Evolutionary conservation across 92 coral and sea anemone species (phyloP).

Genomic region (Isaurus tuberculatus): DNA sequence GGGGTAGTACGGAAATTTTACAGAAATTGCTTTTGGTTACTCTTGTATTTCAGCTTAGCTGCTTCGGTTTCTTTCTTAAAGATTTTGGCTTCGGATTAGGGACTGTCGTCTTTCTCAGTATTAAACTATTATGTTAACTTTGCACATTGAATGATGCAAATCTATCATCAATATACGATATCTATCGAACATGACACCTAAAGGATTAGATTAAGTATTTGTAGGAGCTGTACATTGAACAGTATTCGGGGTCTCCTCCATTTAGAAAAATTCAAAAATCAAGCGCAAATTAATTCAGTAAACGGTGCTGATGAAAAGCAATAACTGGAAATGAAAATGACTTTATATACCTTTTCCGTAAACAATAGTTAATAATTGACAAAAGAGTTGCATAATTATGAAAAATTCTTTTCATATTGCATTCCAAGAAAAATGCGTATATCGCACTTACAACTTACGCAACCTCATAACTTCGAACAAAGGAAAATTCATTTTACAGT

Average conservation of each 20-base stretch:
- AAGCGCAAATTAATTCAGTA: not conserved
- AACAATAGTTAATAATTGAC: conserved; percentile 26
- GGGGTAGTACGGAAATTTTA: too few relatives aligned
- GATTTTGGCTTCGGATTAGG: not conserved
- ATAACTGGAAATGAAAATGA: conserved; percentile 16
- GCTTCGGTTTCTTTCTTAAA: conserved; percentile 24
- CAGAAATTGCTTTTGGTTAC: conserved; percentile 52
- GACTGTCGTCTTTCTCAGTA: not conserved
- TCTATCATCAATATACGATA: conserved; percentile 10
- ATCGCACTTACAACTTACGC: not conserved
- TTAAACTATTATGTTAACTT: conserved; percentile 1
- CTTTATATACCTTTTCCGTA: not conserved
- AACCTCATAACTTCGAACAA: conserved; percentile 17
- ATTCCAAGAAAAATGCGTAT: conserved; percentile 1
- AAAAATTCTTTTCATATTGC: not conserved
- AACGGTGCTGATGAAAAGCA: conserved; percentile 12
- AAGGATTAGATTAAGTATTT: conserved; percentile 12
- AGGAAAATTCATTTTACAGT: conserved; percentile 19
- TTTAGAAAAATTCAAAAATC: not conserved
- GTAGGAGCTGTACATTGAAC: conserved; percentile 28
- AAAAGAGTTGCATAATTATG: conserved; percentile 17
- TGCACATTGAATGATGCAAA: not conserved
- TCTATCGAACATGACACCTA: not conserved
- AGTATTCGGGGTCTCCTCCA: not conserved
- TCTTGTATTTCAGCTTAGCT: conserved; percentile 33